phyloP scores from a whole-genome alignment of 2,888 invertebrate species.

The Sisyra terminalis region DNA sequence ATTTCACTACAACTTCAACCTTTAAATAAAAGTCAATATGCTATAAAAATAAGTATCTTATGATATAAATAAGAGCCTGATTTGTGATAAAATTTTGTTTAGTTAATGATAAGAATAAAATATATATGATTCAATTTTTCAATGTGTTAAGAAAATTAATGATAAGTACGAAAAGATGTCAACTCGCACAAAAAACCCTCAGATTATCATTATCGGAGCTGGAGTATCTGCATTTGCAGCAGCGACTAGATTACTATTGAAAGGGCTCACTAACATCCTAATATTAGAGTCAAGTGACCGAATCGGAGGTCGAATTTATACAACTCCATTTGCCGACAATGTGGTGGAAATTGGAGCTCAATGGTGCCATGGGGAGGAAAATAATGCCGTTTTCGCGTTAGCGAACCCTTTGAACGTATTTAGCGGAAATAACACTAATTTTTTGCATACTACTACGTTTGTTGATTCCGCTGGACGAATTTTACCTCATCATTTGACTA shows the following conservation, averaged over 20 bases:
- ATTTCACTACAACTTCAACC: no score
- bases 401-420: slow-evolving; percentile 28
- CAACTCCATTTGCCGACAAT: slow-evolving; percentile 34
- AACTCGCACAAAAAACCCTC: slow-evolving; percentile 11
- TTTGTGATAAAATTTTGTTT: no score
- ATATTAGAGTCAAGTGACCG: slow-evolving; percentile 44
- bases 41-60: no score
- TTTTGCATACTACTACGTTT: slow-evolving; percentile 18
- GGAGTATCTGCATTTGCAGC: slow-evolving; percentile 26
- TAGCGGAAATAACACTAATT: slow-evolving; percentile 15
- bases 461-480: slow-evolving; percentile 19
- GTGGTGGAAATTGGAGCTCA: slow-evolving; percentile 60
- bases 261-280: slow-evolving; percentile 27
- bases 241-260: slow-evolving; percentile 20
- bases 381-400: slow-evolving; percentile 39
- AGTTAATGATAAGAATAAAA: no score
- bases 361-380: slow-evolving; percentile 59
- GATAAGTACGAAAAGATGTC: slow-evolving; percentile 20
- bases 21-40: no score
- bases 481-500: slow-evolving; percentile 18
- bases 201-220: slow-evolving; percentile 25
- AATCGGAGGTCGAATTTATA: slow-evolving; percentile 44
- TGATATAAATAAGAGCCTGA: no score
- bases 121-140: no score
- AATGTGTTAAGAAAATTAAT: slow-evolving; percentile 18